These are phyloP conservation scores for Diarsia mendica DNA, from an alignment of 2,888 invertebrate genomes.

Conservation along the genomic window DNA sequence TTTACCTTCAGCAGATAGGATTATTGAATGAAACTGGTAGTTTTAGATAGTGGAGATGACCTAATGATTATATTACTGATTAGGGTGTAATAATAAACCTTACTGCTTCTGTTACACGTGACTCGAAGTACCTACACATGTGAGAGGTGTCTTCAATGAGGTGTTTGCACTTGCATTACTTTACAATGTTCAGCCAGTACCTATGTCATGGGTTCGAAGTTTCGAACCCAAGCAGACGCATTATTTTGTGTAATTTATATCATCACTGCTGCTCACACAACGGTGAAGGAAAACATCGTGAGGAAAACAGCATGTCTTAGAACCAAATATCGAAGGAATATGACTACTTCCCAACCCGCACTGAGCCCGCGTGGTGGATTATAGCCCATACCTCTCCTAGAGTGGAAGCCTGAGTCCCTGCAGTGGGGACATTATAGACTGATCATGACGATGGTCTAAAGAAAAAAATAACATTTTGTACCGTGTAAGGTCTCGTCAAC, in stretches of 20 bases:
- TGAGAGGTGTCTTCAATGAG: neutral
- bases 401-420: too few species aligned
- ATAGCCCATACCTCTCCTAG: too few species aligned
- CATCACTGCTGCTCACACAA: too few species aligned
- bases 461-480: neutral
- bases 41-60: conserved; percentile 6
- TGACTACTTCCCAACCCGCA: too few species aligned
- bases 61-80: neutral
- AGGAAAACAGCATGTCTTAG: too few species aligned
- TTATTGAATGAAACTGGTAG: conserved; percentile 19
- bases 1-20: conserved; percentile 11
- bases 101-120: conserved; percentile 11
- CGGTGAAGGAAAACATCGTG: too few species aligned
- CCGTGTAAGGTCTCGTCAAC: neutral
- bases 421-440: too few species aligned
- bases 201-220: too few species aligned
- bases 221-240: too few species aligned
- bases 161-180: neutral
- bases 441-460: neutral
- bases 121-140: neutral
- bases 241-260: too few species aligned
- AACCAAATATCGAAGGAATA: too few species aligned
- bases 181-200: neutral
- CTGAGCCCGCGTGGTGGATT: too few species aligned
- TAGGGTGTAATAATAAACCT: neutral